Evolutionary conservation across 2,797 vertebrate genomes (phyloP).

Genomic region (Falco columbarius): DNA sequence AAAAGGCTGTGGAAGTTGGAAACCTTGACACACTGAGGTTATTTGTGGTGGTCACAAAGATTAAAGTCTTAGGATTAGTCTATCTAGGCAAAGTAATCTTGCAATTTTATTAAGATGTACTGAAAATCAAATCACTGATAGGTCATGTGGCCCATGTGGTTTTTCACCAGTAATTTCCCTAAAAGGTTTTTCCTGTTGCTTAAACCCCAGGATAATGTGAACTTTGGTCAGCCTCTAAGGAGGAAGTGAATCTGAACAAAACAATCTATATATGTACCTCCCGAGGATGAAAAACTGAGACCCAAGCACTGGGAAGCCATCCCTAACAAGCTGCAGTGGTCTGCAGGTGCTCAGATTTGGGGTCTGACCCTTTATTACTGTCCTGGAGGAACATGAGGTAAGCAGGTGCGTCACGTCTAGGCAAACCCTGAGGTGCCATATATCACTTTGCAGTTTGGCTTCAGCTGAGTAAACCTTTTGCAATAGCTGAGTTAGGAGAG

Average conservation of each 20-base stretch:
- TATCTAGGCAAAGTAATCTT: background rate
- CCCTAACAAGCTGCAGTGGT: background rate
- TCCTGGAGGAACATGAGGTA: background rate
- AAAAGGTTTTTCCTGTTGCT: background rate
- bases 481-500: background rate
- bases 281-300: background rate
- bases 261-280: accelerated
- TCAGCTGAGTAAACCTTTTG: background rate
- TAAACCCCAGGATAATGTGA: background rate
- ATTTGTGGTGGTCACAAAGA: background rate
- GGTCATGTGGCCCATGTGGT: background rate
- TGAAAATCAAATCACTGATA: background rate
- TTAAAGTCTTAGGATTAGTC: background rate
- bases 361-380: accelerated
- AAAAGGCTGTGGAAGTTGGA: background rate
- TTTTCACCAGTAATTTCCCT: background rate
- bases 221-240: background rate
- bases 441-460: background rate
- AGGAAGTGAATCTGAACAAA: background rate
- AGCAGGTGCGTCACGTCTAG: background rate
- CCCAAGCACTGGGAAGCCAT: background rate
- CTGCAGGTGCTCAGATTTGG: background rate
- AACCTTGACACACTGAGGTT: background rate
- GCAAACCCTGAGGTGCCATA: background rate
- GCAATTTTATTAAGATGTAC: background rate